phyloP scores from a whole-genome alignment of 2,888 invertebrate species.

The Tridacna gigas region DNA sequence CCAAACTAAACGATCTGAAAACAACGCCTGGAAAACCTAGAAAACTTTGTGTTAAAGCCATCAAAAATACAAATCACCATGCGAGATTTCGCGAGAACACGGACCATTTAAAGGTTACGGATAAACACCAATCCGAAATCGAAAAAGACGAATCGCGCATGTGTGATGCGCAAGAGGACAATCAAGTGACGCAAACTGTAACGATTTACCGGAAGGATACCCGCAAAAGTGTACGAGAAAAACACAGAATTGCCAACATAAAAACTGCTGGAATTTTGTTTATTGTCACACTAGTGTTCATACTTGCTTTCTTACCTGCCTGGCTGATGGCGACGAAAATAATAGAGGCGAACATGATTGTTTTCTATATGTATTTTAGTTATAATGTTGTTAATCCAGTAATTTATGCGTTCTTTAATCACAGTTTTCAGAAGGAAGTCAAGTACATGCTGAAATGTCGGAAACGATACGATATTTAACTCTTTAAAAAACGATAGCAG shows the following conservation, averaged over 20 bases:
- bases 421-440: conserved; percentile 82
- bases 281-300: conserved; percentile 83
- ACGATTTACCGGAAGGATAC: conserved; percentile 52
- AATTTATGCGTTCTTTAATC: conserved; percentile 84
- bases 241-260: conserved; percentile 78
- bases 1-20: conserved; percentile 12
- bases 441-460: conserved; percentile 71
- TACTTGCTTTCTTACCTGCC: conserved; percentile 82
- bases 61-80: conserved; percentile 16
- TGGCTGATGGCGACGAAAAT: conserved; percentile 81
- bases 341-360: conserved; percentile 72
- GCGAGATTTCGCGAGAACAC: conserved; percentile 8
- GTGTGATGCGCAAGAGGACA: not conserved
- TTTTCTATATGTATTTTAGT: conserved; percentile 84
- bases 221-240: conserved; percentile 57
- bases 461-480: conserved; percentile 7
- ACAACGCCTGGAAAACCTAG: conserved; percentile 11
- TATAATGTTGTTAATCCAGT: conserved; percentile 84
- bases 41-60: conserved; percentile 19
- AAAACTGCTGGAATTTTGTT: conserved; percentile 84
- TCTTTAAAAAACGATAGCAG: not conserved
- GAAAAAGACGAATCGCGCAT: conserved; percentile 2
- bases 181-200: not conserved
- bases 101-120: not conserved
- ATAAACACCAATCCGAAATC: not conserved